A percentile compares a stretch with the other conserved stretches of the same genome.
Conservation (phyloP, 2,113 vertebrate species). For the Campylorhamphus procurvoides region DNA sequence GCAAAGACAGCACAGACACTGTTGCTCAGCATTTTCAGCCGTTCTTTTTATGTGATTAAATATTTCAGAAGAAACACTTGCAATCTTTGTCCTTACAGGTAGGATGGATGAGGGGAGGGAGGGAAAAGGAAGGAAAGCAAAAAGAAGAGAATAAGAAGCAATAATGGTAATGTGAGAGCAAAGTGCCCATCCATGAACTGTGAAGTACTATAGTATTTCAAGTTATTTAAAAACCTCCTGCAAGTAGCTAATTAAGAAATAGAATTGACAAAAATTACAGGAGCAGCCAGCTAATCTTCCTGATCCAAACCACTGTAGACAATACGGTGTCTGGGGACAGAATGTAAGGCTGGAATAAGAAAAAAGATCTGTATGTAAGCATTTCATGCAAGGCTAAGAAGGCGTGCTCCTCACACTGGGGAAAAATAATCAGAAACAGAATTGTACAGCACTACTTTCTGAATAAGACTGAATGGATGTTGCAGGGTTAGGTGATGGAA, state of each 20-base stretch:
- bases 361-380: neutral
- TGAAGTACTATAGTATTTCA: neutral
- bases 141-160: neutral
- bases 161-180: neutral
- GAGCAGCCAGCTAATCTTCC: neutral
- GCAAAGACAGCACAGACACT: neutral
- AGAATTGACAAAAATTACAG: neutral
- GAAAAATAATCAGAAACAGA: conserved; percentile 8
- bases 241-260: neutral
- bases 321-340: neutral
- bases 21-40: neutral
- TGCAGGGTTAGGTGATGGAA: conserved; percentile 13
- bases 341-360: neutral
- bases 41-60: neutral
- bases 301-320: neutral
- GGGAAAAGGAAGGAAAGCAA: neutral
- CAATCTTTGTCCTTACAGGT: neutral
- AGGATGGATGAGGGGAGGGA: neutral
- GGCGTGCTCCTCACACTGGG: neutral
- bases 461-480: neutral
- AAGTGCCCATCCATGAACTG: neutral
- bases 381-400: neutral
- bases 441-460: neutral
- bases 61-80: neutral
- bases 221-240: neutral